Percentiles rank a stretch among this genome's conserved stretches.
Evolutionary conservation across 2,888 invertebrate genomes (phyloP).

Genomic region (Eledone cirrhosa): DNA sequence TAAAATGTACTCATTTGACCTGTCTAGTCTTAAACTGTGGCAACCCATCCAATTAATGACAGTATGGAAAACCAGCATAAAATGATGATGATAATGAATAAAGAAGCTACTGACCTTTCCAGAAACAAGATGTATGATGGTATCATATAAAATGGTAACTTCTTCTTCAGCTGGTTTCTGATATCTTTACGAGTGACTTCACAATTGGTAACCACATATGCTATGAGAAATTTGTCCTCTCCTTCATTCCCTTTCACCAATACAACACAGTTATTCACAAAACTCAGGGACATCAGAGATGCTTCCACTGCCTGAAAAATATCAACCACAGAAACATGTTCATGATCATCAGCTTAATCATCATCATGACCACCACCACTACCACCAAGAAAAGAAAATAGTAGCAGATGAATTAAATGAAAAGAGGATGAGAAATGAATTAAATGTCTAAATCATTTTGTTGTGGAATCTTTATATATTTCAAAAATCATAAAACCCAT

Average conservation of each 20-base stretch:
- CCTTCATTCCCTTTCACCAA: slow-evolving; percentile 66
- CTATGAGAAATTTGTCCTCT: slow-evolving; percentile 66
- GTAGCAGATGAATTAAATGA: no score
- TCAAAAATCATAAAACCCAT: no score
- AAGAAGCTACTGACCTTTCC: slow-evolving; percentile 49
- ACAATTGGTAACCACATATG: slow-evolving; percentile 64
- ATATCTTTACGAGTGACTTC: slow-evolving; percentile 61
- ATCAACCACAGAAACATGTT: background rate
- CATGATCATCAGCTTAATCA: no score
- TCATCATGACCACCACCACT: no score
- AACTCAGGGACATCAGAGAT: slow-evolving; percentile 62
- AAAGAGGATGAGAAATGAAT: no score
- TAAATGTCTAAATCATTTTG: no score
- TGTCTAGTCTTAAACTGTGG: no score
- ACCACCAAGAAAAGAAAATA: no score
- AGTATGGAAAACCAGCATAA: no score
- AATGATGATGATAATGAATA: background rate
- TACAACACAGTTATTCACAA: slow-evolving; percentile 64
- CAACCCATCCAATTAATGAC: no score
- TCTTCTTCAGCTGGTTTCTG: slow-evolving; percentile 63
- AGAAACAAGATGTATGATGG: slow-evolving; percentile 66
- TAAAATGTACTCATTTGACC: no score
- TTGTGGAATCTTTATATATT: no score
- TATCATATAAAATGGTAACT: slow-evolving; percentile 68
- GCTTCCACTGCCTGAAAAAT: slow-evolving; percentile 65